Evolutionary conservation across 2,113 vertebrate genomes (phyloP).

Genomic region (Psettodes erumei): DNA sequence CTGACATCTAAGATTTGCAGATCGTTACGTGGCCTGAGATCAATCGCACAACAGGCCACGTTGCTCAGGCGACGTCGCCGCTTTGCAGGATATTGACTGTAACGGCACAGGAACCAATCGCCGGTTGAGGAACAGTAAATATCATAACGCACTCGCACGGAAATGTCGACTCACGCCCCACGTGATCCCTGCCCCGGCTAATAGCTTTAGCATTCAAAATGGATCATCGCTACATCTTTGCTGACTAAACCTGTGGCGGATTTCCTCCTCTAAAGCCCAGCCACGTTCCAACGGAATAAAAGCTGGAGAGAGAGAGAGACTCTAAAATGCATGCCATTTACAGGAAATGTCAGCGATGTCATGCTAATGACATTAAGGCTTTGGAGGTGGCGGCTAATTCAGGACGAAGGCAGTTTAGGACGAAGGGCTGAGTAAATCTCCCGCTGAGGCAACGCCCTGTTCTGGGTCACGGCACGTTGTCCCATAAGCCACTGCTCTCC

Average conservation of each 20-base stretch:
- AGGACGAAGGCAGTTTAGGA: constrained; percentile 49
- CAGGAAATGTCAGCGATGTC: constrained; percentile 29
- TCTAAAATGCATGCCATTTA: background rate
- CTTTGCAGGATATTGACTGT: background rate
- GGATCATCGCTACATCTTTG: constrained; percentile 6
- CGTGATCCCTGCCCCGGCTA: background rate
- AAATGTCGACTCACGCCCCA: background rate
- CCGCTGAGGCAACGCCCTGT: constrained; percentile 36
- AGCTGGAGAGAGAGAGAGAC: no score
- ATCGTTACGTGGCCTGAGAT: constrained; percentile 4
- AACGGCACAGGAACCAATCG: background rate
- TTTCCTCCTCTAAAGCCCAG: background rate
- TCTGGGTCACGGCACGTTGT: constrained; percentile 44
- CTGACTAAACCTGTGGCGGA: background rate
- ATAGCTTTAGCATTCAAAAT: background rate
- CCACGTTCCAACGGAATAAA: background rate
- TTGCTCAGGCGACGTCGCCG: background rate
- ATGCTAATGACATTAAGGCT: constrained; percentile 72
- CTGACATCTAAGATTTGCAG: constrained; percentile 37
- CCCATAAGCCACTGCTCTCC: constrained; percentile 47
- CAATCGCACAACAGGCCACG: background rate
- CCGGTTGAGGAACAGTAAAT: no score
- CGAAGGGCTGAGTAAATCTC: constrained; percentile 58
- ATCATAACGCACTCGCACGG: no score
- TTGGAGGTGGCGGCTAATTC: constrained; percentile 69